Evolutionary conservation across 2,113 vertebrate species (phyloP).

Genomic region (Halcyon senegalensis): DNA sequence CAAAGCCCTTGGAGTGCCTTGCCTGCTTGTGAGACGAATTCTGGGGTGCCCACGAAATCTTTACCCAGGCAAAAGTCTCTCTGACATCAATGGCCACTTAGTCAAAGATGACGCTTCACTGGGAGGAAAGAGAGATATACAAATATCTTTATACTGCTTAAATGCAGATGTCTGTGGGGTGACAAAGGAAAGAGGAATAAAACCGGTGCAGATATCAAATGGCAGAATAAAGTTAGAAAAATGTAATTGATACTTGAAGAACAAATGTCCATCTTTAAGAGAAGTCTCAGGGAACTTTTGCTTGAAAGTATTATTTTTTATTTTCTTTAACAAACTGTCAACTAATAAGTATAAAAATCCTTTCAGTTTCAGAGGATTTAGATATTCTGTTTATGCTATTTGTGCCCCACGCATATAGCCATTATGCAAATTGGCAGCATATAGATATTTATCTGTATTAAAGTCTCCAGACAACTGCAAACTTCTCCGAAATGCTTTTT

Average conservation of each 20-base stretch:
- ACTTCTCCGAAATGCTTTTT: not conserved
- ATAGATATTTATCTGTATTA: not conserved
- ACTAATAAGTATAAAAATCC: not conserved
- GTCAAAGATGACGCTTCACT: not conserved
- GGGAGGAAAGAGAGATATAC: not conserved
- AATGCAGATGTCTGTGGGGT: not conserved
- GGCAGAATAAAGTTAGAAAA: not conserved
- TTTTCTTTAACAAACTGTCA: not conserved
- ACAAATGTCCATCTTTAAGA: not conserved
- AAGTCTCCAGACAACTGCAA: not conserved
- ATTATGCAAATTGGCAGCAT: not conserved
- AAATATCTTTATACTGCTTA: not conserved
- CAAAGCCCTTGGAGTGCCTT: not conserved
- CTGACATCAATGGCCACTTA: not conserved
- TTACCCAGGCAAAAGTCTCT: not conserved
- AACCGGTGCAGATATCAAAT: not conserved
- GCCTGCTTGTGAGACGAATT: not conserved
- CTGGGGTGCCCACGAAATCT: not conserved
- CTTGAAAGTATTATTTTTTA: not conserved
- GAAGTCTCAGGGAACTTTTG: not conserved
- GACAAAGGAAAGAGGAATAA: not conserved
- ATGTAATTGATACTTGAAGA: not conserved
- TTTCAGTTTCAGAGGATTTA: not conserved
- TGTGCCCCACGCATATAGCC: accelerated
- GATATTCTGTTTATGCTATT: not conserved